phyloP scores from a whole-genome alignment of 2,113 vertebrate genomes.

The Harpagus bidentatus region DNA sequence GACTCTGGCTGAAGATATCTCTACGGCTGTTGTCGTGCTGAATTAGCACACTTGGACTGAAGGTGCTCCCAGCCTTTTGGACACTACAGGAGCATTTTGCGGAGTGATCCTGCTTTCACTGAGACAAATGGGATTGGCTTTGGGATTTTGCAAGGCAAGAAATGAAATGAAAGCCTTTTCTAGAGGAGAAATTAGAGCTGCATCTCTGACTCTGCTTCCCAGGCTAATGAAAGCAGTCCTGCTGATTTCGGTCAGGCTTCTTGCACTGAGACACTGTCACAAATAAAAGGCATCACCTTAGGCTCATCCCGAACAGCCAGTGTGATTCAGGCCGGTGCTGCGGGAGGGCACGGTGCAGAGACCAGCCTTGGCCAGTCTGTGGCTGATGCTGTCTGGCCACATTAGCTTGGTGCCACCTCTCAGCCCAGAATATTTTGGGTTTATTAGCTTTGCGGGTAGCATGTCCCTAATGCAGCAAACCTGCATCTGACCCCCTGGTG shows the following conservation, averaged over 20 bases:
- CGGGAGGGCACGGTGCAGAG: background rate
- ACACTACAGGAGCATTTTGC: background rate
- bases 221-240: background rate
- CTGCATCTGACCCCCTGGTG: background rate
- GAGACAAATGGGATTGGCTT: background rate
- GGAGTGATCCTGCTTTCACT: background rate
- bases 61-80: background rate
- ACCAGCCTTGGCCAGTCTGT: background rate
- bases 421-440: background rate
- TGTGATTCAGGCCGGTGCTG: fast-evolving
- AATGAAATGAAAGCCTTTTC: background rate
- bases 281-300: background rate
- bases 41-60: background rate
- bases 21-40: background rate
- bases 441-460: background rate
- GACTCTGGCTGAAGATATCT: background rate
- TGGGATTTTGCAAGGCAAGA: background rate
- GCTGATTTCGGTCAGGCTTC: background rate
- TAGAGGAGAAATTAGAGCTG: background rate
- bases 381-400: background rate
- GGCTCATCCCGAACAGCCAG: background rate
- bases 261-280: background rate
- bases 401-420: background rate
- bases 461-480: background rate
- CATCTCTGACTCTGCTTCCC: background rate